These are phyloP conservation scores for Rhagoletis zephyria DNA, from an alignment of 1,140 invertebrate genomes.

Conservation along the genomic window DNA sequence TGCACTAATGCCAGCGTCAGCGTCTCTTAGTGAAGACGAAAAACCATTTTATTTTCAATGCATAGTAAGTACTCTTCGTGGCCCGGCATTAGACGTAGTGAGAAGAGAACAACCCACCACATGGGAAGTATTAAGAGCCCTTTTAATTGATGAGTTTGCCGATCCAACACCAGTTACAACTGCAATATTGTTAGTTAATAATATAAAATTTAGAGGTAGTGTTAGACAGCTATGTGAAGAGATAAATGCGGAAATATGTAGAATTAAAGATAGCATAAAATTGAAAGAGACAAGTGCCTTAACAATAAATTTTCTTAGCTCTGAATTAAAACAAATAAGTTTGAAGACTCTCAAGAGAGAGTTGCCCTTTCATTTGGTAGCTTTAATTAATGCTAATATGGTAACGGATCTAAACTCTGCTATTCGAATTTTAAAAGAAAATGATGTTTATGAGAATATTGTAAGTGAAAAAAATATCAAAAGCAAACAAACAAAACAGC, in stretches of 20 bases:
- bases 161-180: neutral
- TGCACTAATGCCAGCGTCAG: neutral
- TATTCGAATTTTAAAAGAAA: neutral
- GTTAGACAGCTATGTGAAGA: neutral
- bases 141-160: neutral
- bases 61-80: conserved; percentile 4
- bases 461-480: neutral
- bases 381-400: neutral
- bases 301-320: no score
- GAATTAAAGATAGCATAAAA: neutral
- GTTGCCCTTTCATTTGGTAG: neutral
- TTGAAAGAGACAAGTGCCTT: neutral
- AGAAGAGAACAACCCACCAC: neutral
- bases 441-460: neutral
- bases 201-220: neutral
- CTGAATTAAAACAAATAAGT: neutral
- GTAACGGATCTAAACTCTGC: neutral
- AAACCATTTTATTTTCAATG: neutral
- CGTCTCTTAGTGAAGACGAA: neutral
- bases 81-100: neutral
- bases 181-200: neutral
- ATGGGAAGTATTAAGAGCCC: neutral
- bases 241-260: neutral
- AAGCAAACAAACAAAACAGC: no score
- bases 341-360: neutral